These are phyloP conservation scores for Ammodytes dubius DNA, from an alignment of 2,113 vertebrate genomes.

Conservation along the genomic window DNA sequence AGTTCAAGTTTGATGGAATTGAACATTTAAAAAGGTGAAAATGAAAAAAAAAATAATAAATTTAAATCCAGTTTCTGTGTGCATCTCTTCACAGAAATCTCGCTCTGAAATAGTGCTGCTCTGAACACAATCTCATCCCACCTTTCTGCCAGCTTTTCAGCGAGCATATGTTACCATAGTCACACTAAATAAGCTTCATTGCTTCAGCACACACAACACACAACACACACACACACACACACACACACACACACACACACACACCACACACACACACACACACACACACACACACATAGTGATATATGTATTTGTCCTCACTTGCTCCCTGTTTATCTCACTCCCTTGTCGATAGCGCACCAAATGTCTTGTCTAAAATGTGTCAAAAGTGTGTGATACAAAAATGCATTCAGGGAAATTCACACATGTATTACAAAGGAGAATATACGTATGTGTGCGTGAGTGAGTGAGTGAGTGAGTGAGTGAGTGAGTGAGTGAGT, in stretches of 20 bases:
- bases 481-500: too few species aligned
- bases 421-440: too few species aligned
- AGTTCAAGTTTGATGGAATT: background rate
- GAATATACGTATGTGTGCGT: too few species aligned
- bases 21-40: conserved; percentile 26
- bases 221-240: too few species aligned
- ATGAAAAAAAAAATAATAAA: background rate
- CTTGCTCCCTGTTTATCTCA: conserved; percentile 41
- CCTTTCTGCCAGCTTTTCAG: conserved; percentile 37
- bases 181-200: conserved; percentile 51
- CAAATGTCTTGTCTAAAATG: conserved; percentile 2
- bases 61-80: rapidly evolving
- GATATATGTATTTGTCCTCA: conserved; percentile 44
- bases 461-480: too few species aligned
- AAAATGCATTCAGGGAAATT: too few species aligned
- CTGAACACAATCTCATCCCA: conserved; percentile 26
- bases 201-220: background rate
- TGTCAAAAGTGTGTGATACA: too few species aligned
- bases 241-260: too few species aligned
- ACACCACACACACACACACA: too few species aligned
- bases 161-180: conserved; percentile 70
- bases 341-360: background rate
- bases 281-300: background rate
- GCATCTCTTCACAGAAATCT: background rate
- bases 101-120: conserved; percentile 31